phyloP scores from a whole-genome alignment of 2,797 vertebrate genomes.

The Sebastes hubbsi region DNA sequence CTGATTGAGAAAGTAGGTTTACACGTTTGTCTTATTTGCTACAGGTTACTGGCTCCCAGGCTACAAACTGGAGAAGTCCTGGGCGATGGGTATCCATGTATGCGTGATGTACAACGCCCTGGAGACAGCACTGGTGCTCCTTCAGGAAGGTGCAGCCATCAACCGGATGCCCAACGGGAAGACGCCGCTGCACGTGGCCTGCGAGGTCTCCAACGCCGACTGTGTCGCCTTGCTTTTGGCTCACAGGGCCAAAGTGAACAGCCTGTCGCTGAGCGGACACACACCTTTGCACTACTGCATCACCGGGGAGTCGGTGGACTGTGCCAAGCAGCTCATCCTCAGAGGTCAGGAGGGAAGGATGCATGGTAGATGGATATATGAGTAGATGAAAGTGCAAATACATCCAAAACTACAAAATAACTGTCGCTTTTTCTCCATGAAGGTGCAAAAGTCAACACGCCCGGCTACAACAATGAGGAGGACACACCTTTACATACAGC shows the following conservation, averaged over 20 bases:
- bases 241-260: conserved; percentile 88
- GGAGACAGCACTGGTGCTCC: conserved; percentile 87
- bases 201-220: conserved; percentile 85
- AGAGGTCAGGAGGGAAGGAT: conserved; percentile 82
- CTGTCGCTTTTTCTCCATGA: not conserved
- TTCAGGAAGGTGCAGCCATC: conserved; percentile 89
- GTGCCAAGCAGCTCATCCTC: conserved; percentile 89
- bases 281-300: conserved; percentile 91
- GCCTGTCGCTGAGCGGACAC: conserved; percentile 90
- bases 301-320: conserved; percentile 84
- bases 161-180: conserved; percentile 95
- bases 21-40: not conserved
- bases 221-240: conserved; percentile 88
- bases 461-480: conserved; percentile 86
- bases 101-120: conserved; percentile 90
- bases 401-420: not conserved
- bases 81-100: conserved; percentile 94
- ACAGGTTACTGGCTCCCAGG: conserved; percentile 95
- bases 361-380: not conserved
- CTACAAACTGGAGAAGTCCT: conserved; percentile 93
- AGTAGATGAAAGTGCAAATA: not conserved
- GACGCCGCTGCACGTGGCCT: conserved; percentile 93
- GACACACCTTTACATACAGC: conserved; percentile 91
- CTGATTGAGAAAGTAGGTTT: not conserved
- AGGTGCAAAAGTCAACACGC: conserved; percentile 90